Evolutionary conservation across 2,797 vertebrate species (phyloP).

Genomic region (Mus spretus): DNA sequence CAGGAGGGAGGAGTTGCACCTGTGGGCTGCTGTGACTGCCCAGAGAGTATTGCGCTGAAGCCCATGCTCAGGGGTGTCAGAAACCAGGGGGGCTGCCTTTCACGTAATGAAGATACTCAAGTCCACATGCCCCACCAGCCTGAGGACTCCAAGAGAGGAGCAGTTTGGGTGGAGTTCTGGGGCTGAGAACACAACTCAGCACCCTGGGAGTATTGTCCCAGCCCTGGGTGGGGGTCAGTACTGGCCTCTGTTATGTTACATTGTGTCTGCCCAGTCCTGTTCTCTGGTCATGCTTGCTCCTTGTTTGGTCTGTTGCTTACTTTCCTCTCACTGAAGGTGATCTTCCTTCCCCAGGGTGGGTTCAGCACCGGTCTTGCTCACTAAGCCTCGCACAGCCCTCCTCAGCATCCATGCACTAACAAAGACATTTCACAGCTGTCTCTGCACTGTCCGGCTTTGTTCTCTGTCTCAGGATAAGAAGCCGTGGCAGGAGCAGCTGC

Average conservation of each 20-base stretch:
- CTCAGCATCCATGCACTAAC: fast-evolving
- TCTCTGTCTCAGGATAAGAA: neutral
- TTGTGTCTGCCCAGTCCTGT: neutral
- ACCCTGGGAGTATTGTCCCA: fast-evolving
- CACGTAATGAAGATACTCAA: neutral
- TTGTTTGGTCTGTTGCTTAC: neutral
- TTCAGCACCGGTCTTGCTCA: neutral
- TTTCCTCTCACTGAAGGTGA: neutral
- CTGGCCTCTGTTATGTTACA: fast-evolving
- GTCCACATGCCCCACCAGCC: no score
- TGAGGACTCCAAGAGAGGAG: no score
- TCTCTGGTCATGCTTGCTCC: neutral
- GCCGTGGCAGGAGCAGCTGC: fast-evolving
- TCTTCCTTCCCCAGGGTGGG: neutral
- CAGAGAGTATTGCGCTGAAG: neutral
- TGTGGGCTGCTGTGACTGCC: neutral
- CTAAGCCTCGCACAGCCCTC: neutral
- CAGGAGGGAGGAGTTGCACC: neutral
- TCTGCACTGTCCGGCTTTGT: neutral
- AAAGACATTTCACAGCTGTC: fast-evolving
- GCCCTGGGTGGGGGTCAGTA: neutral
- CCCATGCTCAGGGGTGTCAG: neutral
- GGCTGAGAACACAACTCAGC: neutral
- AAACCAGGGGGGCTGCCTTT: neutral
- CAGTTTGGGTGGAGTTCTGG: neutral